Evolutionary conservation across 2,797 vertebrate species (phyloP).

Genomic region (Gadopsis bispinosus): DNA sequence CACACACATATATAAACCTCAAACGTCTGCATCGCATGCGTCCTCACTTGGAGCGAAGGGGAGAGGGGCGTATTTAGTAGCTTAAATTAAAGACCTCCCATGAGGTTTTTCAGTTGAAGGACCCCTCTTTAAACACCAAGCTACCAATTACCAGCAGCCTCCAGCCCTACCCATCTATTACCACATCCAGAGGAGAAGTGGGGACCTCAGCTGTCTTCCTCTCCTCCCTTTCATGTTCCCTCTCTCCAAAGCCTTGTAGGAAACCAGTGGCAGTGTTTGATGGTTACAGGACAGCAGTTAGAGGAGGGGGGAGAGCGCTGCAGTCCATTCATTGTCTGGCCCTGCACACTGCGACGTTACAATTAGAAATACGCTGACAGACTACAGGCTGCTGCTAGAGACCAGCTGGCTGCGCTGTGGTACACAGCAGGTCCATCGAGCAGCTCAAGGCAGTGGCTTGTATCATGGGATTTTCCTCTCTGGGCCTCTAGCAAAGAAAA

Average conservation of each 20-base stretch:
- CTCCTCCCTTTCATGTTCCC: constrained; percentile 73
- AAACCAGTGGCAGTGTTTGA: constrained; percentile 74
- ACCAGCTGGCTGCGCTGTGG: constrained; percentile 11
- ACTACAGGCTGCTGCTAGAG: constrained; percentile 34
- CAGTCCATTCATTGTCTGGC: constrained; percentile 55
- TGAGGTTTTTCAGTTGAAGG: constrained; percentile 70
- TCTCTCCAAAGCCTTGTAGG: constrained; percentile 70
- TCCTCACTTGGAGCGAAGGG: constrained; percentile 33
- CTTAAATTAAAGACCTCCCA: constrained; percentile 74
- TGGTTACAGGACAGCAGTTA: constrained; percentile 68
- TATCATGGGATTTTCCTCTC: not conserved
- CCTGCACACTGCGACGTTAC: constrained; percentile 22
- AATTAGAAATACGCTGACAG: constrained; percentile 39
- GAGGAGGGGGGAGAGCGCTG: constrained; percentile 13
- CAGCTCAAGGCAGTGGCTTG: constrained; percentile 3
- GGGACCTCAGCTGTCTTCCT: constrained; percentile 70
- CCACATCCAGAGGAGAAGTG: constrained; percentile 63
- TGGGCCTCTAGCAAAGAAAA: not conserved
- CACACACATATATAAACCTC: not conserved
- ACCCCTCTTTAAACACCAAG: constrained; percentile 68
- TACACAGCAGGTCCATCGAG: constrained; percentile 26
- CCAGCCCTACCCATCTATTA: constrained; percentile 63
- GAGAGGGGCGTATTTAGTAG: constrained; percentile 51
- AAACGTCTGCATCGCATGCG: constrained; percentile 17
- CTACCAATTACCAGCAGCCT: constrained; percentile 71